phyloP scores from a whole-genome alignment of 2,797 vertebrate genomes.

The Sebastes minor region DNA sequence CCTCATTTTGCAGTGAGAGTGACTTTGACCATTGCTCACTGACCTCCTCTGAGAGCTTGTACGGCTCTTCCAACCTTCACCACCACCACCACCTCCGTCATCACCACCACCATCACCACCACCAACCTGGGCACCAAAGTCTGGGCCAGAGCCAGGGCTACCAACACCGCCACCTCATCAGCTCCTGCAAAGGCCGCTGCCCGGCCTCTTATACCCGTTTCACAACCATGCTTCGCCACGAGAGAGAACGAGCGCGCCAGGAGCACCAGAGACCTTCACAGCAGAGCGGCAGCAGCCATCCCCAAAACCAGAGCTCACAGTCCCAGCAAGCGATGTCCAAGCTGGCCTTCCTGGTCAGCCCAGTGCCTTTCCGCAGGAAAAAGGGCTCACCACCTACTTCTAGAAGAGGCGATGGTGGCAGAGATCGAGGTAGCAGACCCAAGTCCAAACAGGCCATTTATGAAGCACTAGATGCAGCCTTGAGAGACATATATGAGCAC shows the following conservation, averaged over 20 bases:
- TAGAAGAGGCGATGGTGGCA: conserved; percentile 63
- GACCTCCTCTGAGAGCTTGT: conserved; percentile 96
- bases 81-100: conserved; percentile 84
- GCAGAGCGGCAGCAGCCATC: conserved; percentile 69
- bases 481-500: conserved; percentile 97
- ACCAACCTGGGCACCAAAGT: conserved; percentile 89
- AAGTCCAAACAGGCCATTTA: conserved; percentile 92
- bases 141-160: conserved; percentile 87
- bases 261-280: conserved; percentile 81
- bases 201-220: conserved; percentile 97
- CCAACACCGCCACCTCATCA: conserved; percentile 92
- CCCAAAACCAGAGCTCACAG: conserved; percentile 66
- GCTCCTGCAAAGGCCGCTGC: conserved; percentile 96
- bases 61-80: conserved; percentile 80
- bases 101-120: conserved; percentile 85
- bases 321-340: conserved; percentile 92
- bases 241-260: conserved; percentile 91
- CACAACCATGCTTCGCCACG: conserved; percentile 96
- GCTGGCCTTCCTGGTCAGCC: conserved; percentile 96
- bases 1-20: conserved; percentile 98
- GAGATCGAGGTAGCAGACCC: conserved; percentile 81
- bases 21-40: conserved; percentile 97
- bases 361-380: conserved; percentile 99
- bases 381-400: conserved; percentile 88
- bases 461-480: conserved; percentile 93